Evolutionary conservation across 2,888 invertebrate genomes (phyloP).

Genomic region (Urechis unicinctus): DNA sequence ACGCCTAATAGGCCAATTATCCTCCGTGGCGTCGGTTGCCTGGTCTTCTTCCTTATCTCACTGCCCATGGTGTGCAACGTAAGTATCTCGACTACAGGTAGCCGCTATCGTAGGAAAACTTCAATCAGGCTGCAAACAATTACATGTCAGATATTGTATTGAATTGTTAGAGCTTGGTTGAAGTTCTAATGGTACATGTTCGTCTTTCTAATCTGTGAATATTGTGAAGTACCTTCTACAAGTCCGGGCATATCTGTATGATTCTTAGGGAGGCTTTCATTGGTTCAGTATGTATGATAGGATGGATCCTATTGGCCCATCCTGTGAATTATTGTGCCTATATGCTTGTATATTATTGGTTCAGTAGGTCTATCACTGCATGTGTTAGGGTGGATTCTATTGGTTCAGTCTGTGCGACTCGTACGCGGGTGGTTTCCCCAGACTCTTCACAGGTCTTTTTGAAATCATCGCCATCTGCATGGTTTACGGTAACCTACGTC

Average conservation of each 20-base stretch:
- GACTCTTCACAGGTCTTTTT: slow-evolving; percentile 43
- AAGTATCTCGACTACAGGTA: slow-evolving; percentile 7
- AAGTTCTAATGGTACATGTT: no score
- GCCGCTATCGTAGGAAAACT: no score
- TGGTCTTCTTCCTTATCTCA: slow-evolving; percentile 23
- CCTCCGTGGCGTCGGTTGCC: slow-evolving; percentile 19
- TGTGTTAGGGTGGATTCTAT: slow-evolving; percentile 42
- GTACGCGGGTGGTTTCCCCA: slow-evolving; percentile 42
- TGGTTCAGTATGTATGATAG: slow-evolving; percentile 39
- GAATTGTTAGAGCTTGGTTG: no score
- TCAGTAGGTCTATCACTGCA: slow-evolving; percentile 2
- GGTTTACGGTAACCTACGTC: slow-evolving; percentile 39
- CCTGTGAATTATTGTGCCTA: no score
- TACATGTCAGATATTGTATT: no score
- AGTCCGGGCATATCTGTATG: no score
- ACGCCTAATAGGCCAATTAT: slow-evolving; percentile 17
- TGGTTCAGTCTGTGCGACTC: slow-evolving; percentile 41
- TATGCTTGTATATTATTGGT: no score
- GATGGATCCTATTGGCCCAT: no score
- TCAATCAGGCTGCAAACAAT: no score
- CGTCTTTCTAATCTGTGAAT: no score
- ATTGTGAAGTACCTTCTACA: no score
- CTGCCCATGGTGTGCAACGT: slow-evolving; percentile 28
- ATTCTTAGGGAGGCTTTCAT: slow-evolving; percentile 46
- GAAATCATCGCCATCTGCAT: slow-evolving; percentile 40